These are phyloP conservation scores for Henricia sp. DNA, from an alignment of 53 echinoderm and acorn worm species.

Conservation along the genomic window DNA sequence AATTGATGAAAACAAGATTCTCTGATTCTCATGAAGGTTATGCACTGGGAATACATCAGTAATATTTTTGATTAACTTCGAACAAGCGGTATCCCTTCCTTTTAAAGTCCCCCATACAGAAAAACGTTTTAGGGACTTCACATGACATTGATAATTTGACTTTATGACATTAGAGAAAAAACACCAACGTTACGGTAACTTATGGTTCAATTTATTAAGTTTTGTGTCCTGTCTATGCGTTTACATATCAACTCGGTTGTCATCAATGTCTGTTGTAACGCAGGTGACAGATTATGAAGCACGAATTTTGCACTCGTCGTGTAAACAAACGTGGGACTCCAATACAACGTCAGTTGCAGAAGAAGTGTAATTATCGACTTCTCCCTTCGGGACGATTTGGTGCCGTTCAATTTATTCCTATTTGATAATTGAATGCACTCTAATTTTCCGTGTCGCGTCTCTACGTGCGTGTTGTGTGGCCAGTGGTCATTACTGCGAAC, in stretches of 20 bases:
- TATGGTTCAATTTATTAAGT: no score
- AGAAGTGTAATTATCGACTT: not conserved
- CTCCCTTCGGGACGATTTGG: not conserved
- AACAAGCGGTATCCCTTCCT: no score
- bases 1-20: no score
- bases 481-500: not conserved
- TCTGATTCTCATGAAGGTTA: no score
- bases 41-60: no score
- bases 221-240: not conserved
- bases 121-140: no score
- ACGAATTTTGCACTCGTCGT: not conserved
- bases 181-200: no score
- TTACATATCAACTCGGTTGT: not conserved
- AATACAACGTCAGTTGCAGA: not conserved
- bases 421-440: slow-evolving; percentile 10
- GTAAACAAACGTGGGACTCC: not conserved
- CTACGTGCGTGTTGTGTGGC: not conserved
- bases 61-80: no score
- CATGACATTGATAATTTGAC: no score
- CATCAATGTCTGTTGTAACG: not conserved
- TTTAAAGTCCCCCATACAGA: no score
- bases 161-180: no score
- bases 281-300: not conserved
- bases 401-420: slow-evolving; percentile 26
- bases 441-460: not conserved